Conservation (phyloP, 2,113 vertebrate species). For the Orthochromis malagaraziensis region DNA sequence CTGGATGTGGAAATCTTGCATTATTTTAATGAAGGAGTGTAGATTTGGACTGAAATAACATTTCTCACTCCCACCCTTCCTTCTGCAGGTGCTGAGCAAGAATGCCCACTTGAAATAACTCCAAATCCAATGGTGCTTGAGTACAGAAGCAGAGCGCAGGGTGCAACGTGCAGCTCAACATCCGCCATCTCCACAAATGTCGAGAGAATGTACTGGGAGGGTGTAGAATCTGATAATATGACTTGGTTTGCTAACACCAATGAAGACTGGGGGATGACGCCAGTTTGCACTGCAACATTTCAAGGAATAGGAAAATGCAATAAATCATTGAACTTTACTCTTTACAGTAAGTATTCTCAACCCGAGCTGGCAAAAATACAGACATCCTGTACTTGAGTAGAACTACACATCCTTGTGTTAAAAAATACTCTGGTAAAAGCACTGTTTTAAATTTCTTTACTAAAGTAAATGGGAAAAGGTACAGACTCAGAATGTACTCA, state of each 20-base stretch:
- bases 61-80: not conserved
- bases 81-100: constrained; percentile 22
- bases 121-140: constrained; percentile 33
- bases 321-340: constrained; percentile 1
- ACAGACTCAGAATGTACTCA: not conserved
- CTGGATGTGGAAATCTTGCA: not conserved
- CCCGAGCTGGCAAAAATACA: not conserved
- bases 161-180: constrained; percentile 10
- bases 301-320: fast-evolving
- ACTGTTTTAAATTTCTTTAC: not conserved
- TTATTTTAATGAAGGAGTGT: not conserved
- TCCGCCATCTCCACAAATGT: fast-evolving
- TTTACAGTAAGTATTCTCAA: constrained; percentile 65
- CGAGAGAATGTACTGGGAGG: constrained; percentile 1
- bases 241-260: not conserved
- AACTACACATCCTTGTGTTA: not conserved
- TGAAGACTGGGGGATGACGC: constrained; percentile 34
- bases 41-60: not conserved
- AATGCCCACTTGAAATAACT: constrained; percentile 24
- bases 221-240: fast-evolving
- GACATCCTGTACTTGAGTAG: not conserved
- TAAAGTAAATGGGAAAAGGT: not conserved
- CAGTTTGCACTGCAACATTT: constrained; percentile 12
- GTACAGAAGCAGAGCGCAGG: not conserved
- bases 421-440: not conserved